Evolutionary conservation across 2,113 vertebrate genomes (phyloP), one percentile per base, ranked within the genome.

Genomic region (Bambusicola thoracicus): DNA sequence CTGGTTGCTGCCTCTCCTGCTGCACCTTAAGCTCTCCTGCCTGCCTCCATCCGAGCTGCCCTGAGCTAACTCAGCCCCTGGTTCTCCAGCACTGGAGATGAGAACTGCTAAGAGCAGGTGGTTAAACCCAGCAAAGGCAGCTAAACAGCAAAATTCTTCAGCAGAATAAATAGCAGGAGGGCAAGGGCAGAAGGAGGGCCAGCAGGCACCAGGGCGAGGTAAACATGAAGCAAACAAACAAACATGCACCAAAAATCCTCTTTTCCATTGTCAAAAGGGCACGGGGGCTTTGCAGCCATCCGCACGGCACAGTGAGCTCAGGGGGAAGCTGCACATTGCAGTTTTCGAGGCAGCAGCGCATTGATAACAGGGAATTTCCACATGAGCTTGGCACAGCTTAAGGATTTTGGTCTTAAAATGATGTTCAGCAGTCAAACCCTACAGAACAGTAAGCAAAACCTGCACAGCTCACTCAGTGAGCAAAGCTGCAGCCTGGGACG

Each of bases 321-420:
- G 56, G 40, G 58, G 27, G 48, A 66, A 89, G 93, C 94, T 93
- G 94, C 87, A n/a, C 62, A 78, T 51, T 53, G 87, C 78, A 61
- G 48, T 53, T 95, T 36, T 38, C 15, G 46, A 82, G 41, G 91
- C 85, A 93, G 92, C 90, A 41, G 92, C 68, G 0, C 22, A 80
- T 59, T 20, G 94, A 90, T 91, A 80, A 91, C 83, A 85, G 87
- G 92, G 92, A 93, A 92, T 95, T 96, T 96, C 90, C 94, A 83
- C 90, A 58, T 2, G 19, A 91, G 87, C 90, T 91, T 58, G 92
- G 92, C 90, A 94, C 79, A 68, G 14, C 82, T n/a, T 29, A n/a
- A 41, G 76, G 66, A 95, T 92, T 36, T 87, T 36, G 66, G 24
- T 61, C 76, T 85, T 43, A 46, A 68, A 73, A 69, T 65, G 58